These are phyloP conservation scores for Hofmannophila pseudospretella DNA, from an alignment of 2,888 invertebrate genomes.

Conservation along the genomic window DNA sequence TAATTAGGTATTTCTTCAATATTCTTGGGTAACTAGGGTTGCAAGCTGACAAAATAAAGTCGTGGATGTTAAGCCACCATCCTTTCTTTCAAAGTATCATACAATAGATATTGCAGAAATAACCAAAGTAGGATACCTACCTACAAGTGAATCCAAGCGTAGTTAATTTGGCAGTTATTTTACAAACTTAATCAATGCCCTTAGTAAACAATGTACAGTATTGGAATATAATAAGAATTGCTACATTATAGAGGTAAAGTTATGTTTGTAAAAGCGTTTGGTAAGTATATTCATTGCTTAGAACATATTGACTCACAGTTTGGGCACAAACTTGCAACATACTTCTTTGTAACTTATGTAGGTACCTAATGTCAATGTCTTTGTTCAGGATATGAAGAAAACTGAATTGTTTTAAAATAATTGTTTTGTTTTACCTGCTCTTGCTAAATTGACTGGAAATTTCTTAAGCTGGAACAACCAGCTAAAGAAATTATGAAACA, in stretches of 20 bases:
- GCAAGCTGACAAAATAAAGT: too few relatives aligned
- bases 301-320: slow-evolving; percentile 7
- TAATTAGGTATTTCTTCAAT: too few relatives aligned
- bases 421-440: too few relatives aligned
- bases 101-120: background rate
- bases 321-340: slow-evolving; percentile 5
- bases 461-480: too few relatives aligned
- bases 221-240: background rate
- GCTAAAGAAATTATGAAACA: too few relatives aligned
- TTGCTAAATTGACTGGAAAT: too few relatives aligned
- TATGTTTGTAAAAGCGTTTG: background rate
- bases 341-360: slow-evolving; percentile 2
- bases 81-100: background rate
- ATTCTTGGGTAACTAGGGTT: too few relatives aligned
- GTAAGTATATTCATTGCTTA: slow-evolving; percentile 7
- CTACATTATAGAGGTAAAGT: background rate
- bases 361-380: too few relatives aligned
- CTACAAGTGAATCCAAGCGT: background rate
- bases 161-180: background rate
- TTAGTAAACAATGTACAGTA: background rate
- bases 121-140: background rate
- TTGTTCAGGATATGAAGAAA: slow-evolving; percentile 1
- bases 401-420: background rate
- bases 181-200: background rate
- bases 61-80: slow-evolving; percentile 1